Evolutionary conservation across 2,888 invertebrate species (phyloP), one percentile per base, ranked within the genome.

Genomic region (Ochropleura leucogaster): DNA sequence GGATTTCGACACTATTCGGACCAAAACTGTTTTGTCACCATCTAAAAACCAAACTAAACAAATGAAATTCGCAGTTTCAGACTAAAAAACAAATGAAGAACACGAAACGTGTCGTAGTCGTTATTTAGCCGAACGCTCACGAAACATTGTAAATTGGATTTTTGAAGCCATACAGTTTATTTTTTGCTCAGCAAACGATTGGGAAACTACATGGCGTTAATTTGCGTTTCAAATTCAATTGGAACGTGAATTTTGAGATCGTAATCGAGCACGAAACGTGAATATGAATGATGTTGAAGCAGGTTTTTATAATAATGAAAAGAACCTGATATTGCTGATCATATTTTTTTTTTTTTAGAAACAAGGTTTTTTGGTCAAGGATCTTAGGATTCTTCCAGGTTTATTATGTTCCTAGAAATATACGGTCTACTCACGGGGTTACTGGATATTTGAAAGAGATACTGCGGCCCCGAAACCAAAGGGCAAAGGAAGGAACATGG

Each of bases 101-200:
- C 59, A 59, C 59, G 71, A 79, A 62, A 76, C 82, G 47, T 71
- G 68, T 49, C 60, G 57, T 66, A 55, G 40, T 49, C 53, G 51
- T 46, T 57, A 55, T 74, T 80, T 53, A 63, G 47, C 40, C 60
- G 65, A 68, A 80, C 42, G 51, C n/a, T 67, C 57, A 40, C 51
- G n/a, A 68, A 80, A 74, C 42, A 67, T 65, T 42, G 59, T n/a
- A 59, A 80, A 81, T 81, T 81, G 40, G 44, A 42, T 74, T 85
- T 83, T 79, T 79, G 63, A 66, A 53, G 55, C 62, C 55, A 10
- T n/a, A 44, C n/a, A 44, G 5, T 64, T 20, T 57, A 20, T 63
- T 80, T 71, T 72, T 72, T 10, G 1, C 30, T 9, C 8, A 63
- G 12, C 20, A 57, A 46, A 20, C 30, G 14, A 57, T 72, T 57